Evolutionary conservation across 2,797 vertebrate species (phyloP), one percentile per base, ranked within the genome.

Genomic region (Emys orbicularis): DNA sequence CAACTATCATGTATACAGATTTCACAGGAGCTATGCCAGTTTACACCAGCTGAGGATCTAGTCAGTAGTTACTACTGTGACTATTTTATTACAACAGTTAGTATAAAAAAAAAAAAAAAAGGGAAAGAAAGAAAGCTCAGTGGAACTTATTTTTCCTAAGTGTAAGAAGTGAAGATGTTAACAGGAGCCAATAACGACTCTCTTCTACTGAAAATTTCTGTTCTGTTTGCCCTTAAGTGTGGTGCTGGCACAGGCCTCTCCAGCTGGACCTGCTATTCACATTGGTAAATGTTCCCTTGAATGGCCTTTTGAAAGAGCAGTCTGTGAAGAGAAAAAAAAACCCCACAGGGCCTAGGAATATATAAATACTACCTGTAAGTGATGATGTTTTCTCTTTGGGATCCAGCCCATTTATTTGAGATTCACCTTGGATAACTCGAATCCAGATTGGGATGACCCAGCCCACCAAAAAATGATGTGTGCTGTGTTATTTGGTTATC

Each of bases 391-490:
- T 95, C 86, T 88, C 77, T 89, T 96, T 96, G 94, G 96, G 95
- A 88, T 86, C 90, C 56, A 77, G 91, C 49, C 61, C 68, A 4
- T 86, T 50, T 11, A 91, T 90, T 77, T 56, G 87, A 93, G 81
- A 53, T 82, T 97, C 92, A 97, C 97, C 97, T 97, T 94, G 94
- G 94, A 97, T 97, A 98, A 97, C 96, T 96, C 0, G 0, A 68
- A 87, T 79, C 0, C 0, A 52, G 52, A 65, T 85, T 74, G 82
- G 93, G 56, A 95, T 61, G 76, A 81, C 87, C 88, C 84, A 88
- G 93, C 88, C 89, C 80, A 15, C 76, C 77, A 83, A 0, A 5
- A 54, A 77, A 83, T 89, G 56, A 53, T 25, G 56, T 49, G 8
- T 65, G 90, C 80, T 79, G 56, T 82, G 50, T 89, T 89, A 25